phyloP scores from a whole-genome alignment of 2,888 invertebrate species.

The Megastigmus dorsalis region DNA sequence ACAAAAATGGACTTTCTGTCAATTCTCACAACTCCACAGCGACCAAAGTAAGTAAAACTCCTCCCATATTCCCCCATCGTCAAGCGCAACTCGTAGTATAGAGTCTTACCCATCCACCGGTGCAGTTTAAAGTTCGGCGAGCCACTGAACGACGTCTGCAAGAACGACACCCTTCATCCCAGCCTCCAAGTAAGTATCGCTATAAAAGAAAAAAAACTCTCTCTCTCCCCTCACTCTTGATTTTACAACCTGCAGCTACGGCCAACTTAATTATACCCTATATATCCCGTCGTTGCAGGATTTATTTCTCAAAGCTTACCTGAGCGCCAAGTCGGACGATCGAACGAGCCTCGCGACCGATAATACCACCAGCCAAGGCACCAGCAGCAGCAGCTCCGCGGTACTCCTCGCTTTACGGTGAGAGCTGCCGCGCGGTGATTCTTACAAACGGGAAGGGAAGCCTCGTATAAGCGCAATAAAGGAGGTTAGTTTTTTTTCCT shows the following conservation, averaged over 20 bases:
- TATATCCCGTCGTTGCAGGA: constrained; percentile 33
- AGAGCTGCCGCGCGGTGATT: too few relatives aligned
- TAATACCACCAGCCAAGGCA: not conserved
- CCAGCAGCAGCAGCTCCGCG: not conserved
- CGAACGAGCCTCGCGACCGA: not conserved
- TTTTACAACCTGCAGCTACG: too few relatives aligned
- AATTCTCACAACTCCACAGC: not conserved
- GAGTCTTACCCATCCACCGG: too few relatives aligned
- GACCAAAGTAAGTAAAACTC: constrained; percentile 43
- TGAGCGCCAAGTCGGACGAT: constrained; percentile 42
- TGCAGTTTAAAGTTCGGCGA: constrained; percentile 45
- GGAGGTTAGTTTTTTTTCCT: too few relatives aligned
- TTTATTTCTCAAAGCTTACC: constrained; percentile 52
- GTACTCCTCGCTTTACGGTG: constrained; percentile 41
- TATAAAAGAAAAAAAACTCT: too few relatives aligned
- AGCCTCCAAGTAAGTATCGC: constrained; percentile 40
- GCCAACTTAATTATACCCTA: not conserved
- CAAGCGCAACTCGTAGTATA: too few relatives aligned
- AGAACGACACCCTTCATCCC: constrained; percentile 5
- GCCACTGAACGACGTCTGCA: constrained; percentile 18
- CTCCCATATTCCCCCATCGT: too few relatives aligned
- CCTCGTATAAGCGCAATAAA: not conserved
- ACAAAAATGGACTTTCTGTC: constrained; percentile 38
- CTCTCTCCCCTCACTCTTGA: too few relatives aligned
- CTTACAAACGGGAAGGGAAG: too few relatives aligned